Evolutionary conservation across 2,797 vertebrate genomes (phyloP).

Genomic region (Pipistrellus pipistrellus): DNA sequence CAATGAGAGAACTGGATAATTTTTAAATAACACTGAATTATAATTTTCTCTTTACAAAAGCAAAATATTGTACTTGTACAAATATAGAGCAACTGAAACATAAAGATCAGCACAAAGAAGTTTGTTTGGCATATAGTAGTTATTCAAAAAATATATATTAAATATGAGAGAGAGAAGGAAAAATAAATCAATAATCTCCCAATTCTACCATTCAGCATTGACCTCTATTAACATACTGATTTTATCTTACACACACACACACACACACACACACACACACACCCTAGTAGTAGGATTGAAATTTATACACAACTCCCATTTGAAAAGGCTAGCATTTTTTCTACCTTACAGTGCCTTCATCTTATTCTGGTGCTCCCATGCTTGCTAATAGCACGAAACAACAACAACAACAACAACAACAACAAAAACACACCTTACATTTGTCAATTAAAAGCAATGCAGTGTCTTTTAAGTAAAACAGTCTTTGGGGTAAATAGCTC

Average conservation of each 20-base stretch:
- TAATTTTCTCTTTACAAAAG: neutral
- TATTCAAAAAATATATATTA: neutral
- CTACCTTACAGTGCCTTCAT: neutral
- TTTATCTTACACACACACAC: neutral
- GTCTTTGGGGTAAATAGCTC: neutral
- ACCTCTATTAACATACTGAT: neutral
- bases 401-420: no score
- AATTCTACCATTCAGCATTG: neutral
- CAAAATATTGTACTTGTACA: neutral
- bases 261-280: neutral
- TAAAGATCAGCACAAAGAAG: conserved; percentile 43
- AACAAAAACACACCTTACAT: neutral
- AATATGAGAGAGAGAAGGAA: neutral
- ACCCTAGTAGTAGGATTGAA: neutral
- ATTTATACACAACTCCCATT: neutral
- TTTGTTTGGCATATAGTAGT: neutral
- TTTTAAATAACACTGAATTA: conserved; percentile 12
- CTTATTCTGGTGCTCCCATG: neutral
- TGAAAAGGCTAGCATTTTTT: neutral
- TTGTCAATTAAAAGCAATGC: conserved; percentile 43
- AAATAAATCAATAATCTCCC: conserved; percentile 46
- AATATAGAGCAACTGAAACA: neutral
- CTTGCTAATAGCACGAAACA: neutral
- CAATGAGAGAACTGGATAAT: neutral
- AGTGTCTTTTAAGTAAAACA: conserved; percentile 23